Evolutionary conservation across 2,113 vertebrate species (phyloP), one percentile per base, ranked within the genome.

Genomic region (Chloropsis cyanopogon): DNA sequence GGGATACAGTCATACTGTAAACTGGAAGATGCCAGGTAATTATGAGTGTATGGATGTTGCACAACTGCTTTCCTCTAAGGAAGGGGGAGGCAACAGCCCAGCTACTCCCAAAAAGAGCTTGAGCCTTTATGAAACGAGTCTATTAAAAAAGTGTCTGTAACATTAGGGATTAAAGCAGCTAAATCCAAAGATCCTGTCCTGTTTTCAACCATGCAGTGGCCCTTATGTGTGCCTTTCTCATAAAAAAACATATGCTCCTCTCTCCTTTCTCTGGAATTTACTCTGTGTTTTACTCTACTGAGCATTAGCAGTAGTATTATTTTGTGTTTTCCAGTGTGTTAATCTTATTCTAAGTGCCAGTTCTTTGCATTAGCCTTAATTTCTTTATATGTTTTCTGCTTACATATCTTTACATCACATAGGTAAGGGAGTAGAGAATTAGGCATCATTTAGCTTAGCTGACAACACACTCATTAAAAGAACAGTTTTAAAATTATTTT

Each of bases 141-240:
- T 69, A 52, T 88, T 81, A 3, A 63, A 80, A 66, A 73, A 50
- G 8, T 16, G 11, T 42, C 60, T 81, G 52, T 66, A 93, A 83
- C 56, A 83, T 71, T 61, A 81, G 52, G 60, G 64, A 50, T 90
- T 93, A 92, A 66, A 92, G 75, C 42, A 70, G 75, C 23, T 86
- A 90, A 93, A 4, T 94, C 79, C 64, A 63, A 94, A 93, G 82
- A 83, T 88, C 88, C 86, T 88, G 41, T n/a, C 21, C 80, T 78
- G 39, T 83, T 87, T 96, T 83, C 69, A 93, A 68, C 47, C 53
- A 82, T 61, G 83, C 46, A 76, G 57, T 82, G 76, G 65, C 42
- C 41, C 44, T 83, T 90, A 56, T 13, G 24, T 8, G 23, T 42
- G 83, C 39, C 25, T 72, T 72, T 73, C 73, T 91, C 70, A 59